These are phyloP conservation scores for Chymomyza caudatula DNA, from an alignment of 2,888 invertebrate species.

Conservation along the genomic window DNA sequence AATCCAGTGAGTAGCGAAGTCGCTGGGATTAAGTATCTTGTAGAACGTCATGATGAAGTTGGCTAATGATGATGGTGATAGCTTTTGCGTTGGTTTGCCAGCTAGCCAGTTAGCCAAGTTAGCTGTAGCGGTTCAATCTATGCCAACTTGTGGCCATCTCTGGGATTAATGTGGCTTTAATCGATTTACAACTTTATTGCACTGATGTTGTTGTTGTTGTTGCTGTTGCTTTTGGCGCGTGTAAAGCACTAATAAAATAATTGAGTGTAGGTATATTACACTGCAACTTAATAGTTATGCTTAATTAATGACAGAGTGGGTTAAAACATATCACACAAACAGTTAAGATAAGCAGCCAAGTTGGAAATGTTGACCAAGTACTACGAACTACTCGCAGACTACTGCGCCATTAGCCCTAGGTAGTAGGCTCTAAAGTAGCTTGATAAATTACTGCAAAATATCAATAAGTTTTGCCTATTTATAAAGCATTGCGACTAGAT, in stretches of 20 bases:
- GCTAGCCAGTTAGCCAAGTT: not conserved
- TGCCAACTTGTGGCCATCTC: not conserved
- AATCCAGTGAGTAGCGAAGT: too few relatives aligned
- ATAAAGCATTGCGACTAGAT: slow-evolving; percentile 14
- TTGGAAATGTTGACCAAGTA: not conserved
- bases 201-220: too few relatives aligned
- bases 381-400: not conserved
- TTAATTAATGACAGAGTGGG: not conserved
- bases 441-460: slow-evolving; percentile 25
- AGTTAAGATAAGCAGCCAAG: not conserved
- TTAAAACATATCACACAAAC: not conserved
- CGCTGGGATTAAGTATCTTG: not conserved
- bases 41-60: not conserved
- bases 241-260: slow-evolving; percentile 24
- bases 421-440: not conserved
- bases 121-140: not conserved
- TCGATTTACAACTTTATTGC: slow-evolving; percentile 33
- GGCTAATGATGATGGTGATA: not conserved
- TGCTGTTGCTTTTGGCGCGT: too few relatives aligned
- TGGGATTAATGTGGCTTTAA: slow-evolving; percentile 12
- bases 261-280: slow-evolving; percentile 16
- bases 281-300: not conserved
- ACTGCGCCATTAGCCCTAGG: slow-evolving; percentile 3
- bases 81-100: not conserved
- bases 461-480: slow-evolving; percentile 33